phyloP scores from a whole-genome alignment of 2,797 vertebrate genomes.

The Antrozous pallidus region DNA sequence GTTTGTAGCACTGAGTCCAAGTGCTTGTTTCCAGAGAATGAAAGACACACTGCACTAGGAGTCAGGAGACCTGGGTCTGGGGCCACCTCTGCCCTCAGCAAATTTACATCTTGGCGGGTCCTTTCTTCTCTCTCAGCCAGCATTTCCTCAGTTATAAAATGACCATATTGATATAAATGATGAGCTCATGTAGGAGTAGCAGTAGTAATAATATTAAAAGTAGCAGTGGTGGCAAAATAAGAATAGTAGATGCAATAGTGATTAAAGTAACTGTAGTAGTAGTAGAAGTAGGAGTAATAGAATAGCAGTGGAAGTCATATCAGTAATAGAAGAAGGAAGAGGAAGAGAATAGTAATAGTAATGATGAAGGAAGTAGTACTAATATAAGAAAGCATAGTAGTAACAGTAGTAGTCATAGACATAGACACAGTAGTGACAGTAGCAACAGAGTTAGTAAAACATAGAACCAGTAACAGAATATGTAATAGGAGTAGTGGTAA shows the following conservation, averaged over 20 bases:
- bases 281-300: not conserved
- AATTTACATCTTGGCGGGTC: not conserved
- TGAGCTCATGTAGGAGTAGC: not conserved
- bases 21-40: fast-evolving
- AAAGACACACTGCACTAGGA: not conserved
- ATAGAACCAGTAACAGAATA: not conserved
- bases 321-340: not conserved
- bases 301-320: not conserved
- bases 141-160: not conserved
- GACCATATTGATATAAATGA: not conserved
- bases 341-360: not conserved
- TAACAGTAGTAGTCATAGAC: not conserved
- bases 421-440: not conserved
- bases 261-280: not conserved
- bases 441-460: no score
- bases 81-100: not conserved
- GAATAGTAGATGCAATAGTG: not conserved
- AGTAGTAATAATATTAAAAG: not conserved
- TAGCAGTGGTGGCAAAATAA: not conserved
- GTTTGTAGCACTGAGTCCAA: not conserved
- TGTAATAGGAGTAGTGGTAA: not conserved
- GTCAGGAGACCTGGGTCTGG: not conserved
- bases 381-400: not conserved
- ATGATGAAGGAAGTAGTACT: not conserved
- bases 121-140: not conserved